Conservation (phyloP, 2,797 vertebrate genomes). For the Etheostoma nigrum region DNA sequence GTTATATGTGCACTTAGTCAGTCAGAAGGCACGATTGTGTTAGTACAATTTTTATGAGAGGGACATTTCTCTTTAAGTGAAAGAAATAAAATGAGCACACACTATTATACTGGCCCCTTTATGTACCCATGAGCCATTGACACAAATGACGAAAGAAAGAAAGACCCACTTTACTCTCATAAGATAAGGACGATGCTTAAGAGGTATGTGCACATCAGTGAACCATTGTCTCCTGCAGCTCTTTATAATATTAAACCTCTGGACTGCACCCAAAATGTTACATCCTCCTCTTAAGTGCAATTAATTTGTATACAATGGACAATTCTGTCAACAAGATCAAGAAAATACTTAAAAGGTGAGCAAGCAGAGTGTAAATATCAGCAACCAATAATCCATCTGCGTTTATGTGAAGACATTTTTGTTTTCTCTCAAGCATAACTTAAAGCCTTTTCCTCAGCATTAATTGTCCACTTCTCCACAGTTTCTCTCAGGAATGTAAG, state of each 20-base stretch:
- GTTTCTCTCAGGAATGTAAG: constrained; percentile 49
- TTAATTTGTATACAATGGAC: constrained; percentile 21
- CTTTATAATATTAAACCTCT: constrained; percentile 29
- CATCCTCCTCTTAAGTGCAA: constrained; percentile 34
- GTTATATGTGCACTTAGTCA: background rate
- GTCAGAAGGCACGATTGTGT: background rate
- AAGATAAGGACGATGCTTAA: constrained; percentile 4
- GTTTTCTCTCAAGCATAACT: background rate
- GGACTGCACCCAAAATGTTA: constrained; percentile 27
- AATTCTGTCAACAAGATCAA: constrained; percentile 28
- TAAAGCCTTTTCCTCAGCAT: background rate
- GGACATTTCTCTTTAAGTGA: constrained; percentile 6
- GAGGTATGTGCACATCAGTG: constrained; percentile 27
- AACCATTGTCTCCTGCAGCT: background rate
- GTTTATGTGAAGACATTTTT: constrained; percentile 2
- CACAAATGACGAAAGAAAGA: constrained; percentile 24
- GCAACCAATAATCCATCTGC: constrained; percentile 14
- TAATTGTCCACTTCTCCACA: background rate
- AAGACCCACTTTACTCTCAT: constrained; percentile 19
- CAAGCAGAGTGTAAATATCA: constrained; percentile 19
- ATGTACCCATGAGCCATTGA: background rate
- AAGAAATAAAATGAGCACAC: constrained; percentile 10
- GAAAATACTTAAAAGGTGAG: constrained; percentile 4
- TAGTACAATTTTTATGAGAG: constrained; percentile 2
- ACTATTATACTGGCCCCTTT: constrained; percentile 1